Conservation (phyloP, 2,797 vertebrate species). For the Sarcophilus harrisii region DNA sequence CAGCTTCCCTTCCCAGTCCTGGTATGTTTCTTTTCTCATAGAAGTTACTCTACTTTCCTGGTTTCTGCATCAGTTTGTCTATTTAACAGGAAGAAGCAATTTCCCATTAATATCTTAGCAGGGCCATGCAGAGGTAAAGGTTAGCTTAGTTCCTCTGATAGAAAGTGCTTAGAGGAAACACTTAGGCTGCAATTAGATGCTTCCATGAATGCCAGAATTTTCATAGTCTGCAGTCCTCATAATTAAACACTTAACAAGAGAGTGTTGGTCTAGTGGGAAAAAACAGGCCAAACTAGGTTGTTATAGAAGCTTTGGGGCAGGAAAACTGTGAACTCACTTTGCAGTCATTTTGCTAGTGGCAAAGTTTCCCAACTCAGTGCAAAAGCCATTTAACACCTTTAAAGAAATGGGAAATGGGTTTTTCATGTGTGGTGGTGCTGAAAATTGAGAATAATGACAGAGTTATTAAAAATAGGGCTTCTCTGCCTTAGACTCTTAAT, state of each 20-base stretch:
- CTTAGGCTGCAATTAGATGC: conserved; percentile 10
- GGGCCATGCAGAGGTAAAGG: accelerated
- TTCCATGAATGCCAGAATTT: conserved; percentile 18
- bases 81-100: conserved; percentile 12
- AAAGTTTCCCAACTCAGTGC: neutral
- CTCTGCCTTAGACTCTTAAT: conserved; percentile 61
- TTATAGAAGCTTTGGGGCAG: neutral
- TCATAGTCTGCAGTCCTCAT: conserved; percentile 56
- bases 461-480: conserved; percentile 64
- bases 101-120: neutral
- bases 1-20: neutral
- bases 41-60: accelerated
- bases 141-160: neutral
- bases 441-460: conserved; percentile 68
- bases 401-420: conserved; percentile 58
- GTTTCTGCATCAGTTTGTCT: neutral
- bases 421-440: conserved; percentile 66
- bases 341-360: accelerated
- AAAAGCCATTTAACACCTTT: conserved; percentile 66
- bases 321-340: accelerated
- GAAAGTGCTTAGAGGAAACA: accelerated
- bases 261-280: conserved; percentile 9
- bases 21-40: accelerated
- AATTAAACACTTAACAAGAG: conserved; percentile 50
- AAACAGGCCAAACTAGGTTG: neutral